A percentile compares a stretch with the other conserved stretches of the same genome.
These are phyloP conservation scores for Bombus haemorrhoidalis DNA, from an alignment of 1,140 invertebrate species.

Conservation along the genomic window DNA sequence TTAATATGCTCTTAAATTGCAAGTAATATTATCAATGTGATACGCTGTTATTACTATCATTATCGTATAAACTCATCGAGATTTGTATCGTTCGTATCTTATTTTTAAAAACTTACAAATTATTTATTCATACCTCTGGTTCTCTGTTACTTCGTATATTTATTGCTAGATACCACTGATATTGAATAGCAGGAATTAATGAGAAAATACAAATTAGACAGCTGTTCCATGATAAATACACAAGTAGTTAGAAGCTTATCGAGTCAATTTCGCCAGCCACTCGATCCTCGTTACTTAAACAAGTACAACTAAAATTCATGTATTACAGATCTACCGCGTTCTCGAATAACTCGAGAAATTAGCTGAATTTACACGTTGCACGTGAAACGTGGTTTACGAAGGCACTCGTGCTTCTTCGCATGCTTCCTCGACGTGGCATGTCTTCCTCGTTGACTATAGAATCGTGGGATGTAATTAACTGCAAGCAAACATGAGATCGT, in stretches of 20 bases:
- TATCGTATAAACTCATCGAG: too few species aligned
- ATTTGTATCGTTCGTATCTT: too few species aligned
- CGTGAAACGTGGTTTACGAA: neutral
- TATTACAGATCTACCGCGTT: neutral
- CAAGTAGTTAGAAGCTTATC: too few species aligned
- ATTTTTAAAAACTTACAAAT: neutral
- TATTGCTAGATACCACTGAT: too few species aligned
- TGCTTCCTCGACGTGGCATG: neutral
- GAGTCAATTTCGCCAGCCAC: too few species aligned
- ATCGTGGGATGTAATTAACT: constrained; percentile 3
- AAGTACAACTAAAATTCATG: neutral
- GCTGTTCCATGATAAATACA: too few species aligned
- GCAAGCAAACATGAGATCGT: neutral
- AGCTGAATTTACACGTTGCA: neutral
- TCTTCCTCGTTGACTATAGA: constrained; percentile 1
- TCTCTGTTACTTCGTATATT: too few species aligned
- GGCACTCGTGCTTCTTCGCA: neutral
- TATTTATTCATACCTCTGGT: neutral
- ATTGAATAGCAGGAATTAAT: too few species aligned
- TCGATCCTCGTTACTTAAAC: neutral
- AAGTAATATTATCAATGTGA: neutral
- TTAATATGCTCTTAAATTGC: neutral
- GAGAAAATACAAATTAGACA: too few species aligned
- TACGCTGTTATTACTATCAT: too few species aligned
- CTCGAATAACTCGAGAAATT: neutral